These are phyloP conservation scores for Microcaecilia unicolor DNA, from an alignment of 2,797 vertebrate genomes.

Conservation along the genomic window DNA sequence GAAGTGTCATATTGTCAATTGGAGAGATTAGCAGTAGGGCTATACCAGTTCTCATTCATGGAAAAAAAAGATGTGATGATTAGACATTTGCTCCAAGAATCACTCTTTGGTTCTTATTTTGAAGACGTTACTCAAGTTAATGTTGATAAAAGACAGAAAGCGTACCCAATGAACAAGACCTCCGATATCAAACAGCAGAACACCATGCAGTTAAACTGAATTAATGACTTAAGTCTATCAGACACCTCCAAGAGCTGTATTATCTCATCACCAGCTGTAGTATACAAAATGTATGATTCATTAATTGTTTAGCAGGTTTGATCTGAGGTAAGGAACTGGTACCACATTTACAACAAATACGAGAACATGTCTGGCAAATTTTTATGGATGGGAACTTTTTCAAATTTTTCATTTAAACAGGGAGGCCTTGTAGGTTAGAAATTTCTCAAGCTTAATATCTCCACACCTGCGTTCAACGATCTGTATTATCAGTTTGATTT, in stretches of 20 bases:
- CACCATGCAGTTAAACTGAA: conserved; percentile 2
- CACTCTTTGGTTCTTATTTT: conserved; percentile 2
- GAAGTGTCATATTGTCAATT: conserved; percentile 25
- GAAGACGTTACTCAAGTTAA: conserved; percentile 4
- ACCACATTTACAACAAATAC: conserved; percentile 15
- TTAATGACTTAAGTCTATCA: conserved; percentile 14
- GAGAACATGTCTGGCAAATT: conserved; percentile 37
- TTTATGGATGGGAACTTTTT: conserved; percentile 62
- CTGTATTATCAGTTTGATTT: conserved; percentile 42
- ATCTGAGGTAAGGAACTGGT: conserved; percentile 18
- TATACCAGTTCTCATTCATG: not conserved
- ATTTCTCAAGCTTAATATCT: conserved; percentile 50
- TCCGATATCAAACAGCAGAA: not conserved
- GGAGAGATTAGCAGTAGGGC: no score
- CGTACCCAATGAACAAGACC: conserved; percentile 10
- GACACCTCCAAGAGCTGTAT: conserved; percentile 22
- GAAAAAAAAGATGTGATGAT: not conserved
- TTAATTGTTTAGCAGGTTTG: conserved; percentile 14
- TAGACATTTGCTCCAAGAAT: conserved; percentile 6
- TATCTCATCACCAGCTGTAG: not conserved
- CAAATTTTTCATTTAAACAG: conserved; percentile 46
- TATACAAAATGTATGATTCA: conserved; percentile 16
- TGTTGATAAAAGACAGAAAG: conserved; percentile 15
- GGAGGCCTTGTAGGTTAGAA: conserved; percentile 55
- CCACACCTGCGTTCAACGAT: conserved; percentile 48